Evolutionary conservation across 2,113 vertebrate genomes (phyloP).

Genomic region (Thunnus thynnus): DNA sequence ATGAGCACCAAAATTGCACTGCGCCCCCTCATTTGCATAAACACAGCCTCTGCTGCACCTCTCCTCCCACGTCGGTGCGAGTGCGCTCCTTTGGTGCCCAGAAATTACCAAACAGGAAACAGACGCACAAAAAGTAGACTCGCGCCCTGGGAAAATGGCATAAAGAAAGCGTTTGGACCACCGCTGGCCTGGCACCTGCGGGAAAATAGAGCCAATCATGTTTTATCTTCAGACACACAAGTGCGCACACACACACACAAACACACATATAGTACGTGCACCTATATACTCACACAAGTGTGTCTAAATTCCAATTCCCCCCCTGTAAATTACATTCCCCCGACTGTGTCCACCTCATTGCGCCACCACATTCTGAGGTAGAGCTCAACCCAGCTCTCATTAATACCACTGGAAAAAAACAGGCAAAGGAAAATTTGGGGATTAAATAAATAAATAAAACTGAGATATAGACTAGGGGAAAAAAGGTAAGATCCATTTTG

Average conservation of each 20-base stretch:
- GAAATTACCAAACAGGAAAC: too few species aligned
- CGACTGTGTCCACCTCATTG: constrained; percentile 30
- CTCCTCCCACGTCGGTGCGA: too few species aligned
- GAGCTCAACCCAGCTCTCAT: constrained; percentile 25
- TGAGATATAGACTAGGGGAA: not conserved
- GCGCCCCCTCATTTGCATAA: too few species aligned
- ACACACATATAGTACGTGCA: not conserved
- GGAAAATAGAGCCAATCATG: not conserved
- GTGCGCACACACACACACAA: not conserved
- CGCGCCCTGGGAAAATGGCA: too few species aligned
- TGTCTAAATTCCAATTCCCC: constrained; percentile 41
- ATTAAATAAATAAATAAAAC: not conserved
- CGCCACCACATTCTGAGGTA: not conserved
- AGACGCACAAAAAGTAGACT: too few species aligned
- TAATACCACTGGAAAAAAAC: not conserved
- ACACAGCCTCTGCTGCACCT: too few species aligned
- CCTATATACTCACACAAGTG: not conserved
- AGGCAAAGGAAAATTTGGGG: not conserved
- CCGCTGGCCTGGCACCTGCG: too few species aligned
- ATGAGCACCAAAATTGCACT: too few species aligned
- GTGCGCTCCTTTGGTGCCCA: too few species aligned
- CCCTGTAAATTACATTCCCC: constrained; percentile 59
- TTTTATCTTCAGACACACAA: constrained; percentile 54
- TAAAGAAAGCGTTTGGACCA: too few species aligned
- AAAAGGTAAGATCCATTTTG: not conserved